phyloP scores from a whole-genome alignment of 2,888 invertebrate genomes.

The Apeira syringaria region DNA sequence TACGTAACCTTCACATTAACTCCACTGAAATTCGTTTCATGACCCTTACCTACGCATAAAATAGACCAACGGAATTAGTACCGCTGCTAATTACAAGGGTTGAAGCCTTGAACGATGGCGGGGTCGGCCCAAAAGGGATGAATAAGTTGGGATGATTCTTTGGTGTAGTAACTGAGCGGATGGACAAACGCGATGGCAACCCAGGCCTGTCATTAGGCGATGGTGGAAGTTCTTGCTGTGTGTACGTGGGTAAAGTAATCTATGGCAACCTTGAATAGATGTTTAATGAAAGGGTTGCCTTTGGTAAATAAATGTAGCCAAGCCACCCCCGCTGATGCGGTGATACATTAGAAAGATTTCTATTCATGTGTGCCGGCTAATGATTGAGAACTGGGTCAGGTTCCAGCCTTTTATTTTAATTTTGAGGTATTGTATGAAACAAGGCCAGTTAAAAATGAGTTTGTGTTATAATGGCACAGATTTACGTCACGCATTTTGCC shows the following conservation, averaged over 20 bases:
- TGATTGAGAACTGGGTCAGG: no score
- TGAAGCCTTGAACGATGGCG: slow-evolving; percentile 51
- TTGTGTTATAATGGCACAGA: no score
- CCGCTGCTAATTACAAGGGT: slow-evolving; percentile 68
- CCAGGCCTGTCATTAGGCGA: slow-evolving; percentile 66
- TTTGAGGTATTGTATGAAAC: no score
- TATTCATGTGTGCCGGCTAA: no score
- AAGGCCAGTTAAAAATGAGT: no score
- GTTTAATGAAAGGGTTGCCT: slow-evolving; percentile 58
- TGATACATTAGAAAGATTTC: not conserved
- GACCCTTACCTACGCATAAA: slow-evolving; percentile 35
- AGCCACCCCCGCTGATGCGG: slow-evolving; percentile 2
- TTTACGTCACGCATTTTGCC: no score
- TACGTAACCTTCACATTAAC: slow-evolving; percentile 17
- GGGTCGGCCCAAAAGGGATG: slow-evolving; percentile 57
- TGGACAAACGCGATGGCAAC: slow-evolving; percentile 45
- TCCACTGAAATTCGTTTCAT: slow-evolving; percentile 24
- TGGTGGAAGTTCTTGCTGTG: slow-evolving; percentile 52
- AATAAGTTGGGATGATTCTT: slow-evolving; percentile 72
- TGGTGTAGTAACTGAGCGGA: slow-evolving; percentile 46
- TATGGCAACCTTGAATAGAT: slow-evolving; percentile 52
- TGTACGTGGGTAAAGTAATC: slow-evolving; percentile 33
- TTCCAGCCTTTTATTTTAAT: no score
- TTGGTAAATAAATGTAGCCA: slow-evolving; percentile 42
- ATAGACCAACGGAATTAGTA: slow-evolving; percentile 45